These are phyloP conservation scores for Papilio gigon DNA, from an alignment of 2,888 invertebrate species.

Conservation along the genomic window DNA sequence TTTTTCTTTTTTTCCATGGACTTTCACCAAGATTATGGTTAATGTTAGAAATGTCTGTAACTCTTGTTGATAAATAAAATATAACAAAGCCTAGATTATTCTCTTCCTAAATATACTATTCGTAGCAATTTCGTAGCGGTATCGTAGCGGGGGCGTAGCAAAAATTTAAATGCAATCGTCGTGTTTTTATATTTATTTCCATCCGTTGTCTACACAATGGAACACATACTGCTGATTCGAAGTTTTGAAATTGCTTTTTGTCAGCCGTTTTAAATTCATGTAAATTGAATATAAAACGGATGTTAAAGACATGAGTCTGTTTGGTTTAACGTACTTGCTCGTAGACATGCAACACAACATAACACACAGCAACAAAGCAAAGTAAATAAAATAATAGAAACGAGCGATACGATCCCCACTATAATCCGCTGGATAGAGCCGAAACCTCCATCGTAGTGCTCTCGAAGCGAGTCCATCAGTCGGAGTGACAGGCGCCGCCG, in stretches of 20 bases:
- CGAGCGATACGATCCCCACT: neutral
- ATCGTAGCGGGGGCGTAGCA: neutral
- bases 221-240: slow-evolving; percentile 8
- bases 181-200: slow-evolving; percentile 2
- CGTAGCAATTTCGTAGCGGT: neutral
- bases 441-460: neutral
- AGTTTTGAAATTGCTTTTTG: neutral
- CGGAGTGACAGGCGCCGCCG: neutral
- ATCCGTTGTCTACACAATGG: slow-evolving; percentile 5
- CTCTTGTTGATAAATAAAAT: too few relatives aligned
- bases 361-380: neutral
- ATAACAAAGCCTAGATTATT: neutral
- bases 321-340: neutral
- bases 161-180: slow-evolving; percentile 6
- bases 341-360: too few relatives aligned
- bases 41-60: too few relatives aligned
- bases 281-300: neutral
- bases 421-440: neutral
- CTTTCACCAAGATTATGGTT: neutral
- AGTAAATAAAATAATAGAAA: neutral
- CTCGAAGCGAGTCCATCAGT: neutral
- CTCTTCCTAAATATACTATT: neutral
- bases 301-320: neutral
- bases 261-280: slow-evolving; percentile 14
- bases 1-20: neutral